phyloP scores from a whole-genome alignment of 2,888 invertebrate genomes.

The Carabus problematicus region DNA sequence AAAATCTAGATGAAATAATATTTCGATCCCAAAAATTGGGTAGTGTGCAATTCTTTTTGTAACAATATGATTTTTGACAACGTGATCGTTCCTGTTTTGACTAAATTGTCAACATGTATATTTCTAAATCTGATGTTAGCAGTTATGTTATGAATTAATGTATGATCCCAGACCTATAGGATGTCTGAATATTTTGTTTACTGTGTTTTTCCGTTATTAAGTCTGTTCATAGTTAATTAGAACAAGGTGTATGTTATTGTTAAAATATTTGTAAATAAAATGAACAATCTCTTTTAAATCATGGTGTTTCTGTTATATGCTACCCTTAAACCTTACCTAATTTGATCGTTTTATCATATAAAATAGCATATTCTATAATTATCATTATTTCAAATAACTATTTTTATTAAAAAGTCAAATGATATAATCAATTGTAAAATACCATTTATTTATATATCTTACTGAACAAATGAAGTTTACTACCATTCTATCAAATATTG shows the following conservation, averaged over 20 bases:
- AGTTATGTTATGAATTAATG: conserved; percentile 16
- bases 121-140: conserved; percentile 20
- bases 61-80: conserved; percentile 17
- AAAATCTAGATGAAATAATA: conserved; percentile 4
- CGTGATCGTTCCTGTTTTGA: background rate
- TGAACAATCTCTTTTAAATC: conserved; percentile 14
- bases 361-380: too few species aligned
- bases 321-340: background rate
- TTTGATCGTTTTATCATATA: too few species aligned
- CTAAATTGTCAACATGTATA: background rate
- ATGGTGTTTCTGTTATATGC: background rate
- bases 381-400: too few species aligned
- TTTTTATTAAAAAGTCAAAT: too few species aligned
- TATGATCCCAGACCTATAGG: background rate
- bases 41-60: conserved; percentile 35
- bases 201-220: conserved; percentile 29
- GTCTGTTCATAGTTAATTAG: conserved; percentile 31
- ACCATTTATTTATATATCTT: too few species aligned
- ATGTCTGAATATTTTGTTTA: conserved; percentile 26
- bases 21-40: conserved; percentile 19
- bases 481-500: too few species aligned
- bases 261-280: conserved; percentile 42
- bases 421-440: too few species aligned
- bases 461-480: too few species aligned
- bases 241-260: conserved; percentile 39